Base-by-base conservation (phyloP, 1,140 invertebrate genomes). In the Nephotettix cincticeps region DNA sequence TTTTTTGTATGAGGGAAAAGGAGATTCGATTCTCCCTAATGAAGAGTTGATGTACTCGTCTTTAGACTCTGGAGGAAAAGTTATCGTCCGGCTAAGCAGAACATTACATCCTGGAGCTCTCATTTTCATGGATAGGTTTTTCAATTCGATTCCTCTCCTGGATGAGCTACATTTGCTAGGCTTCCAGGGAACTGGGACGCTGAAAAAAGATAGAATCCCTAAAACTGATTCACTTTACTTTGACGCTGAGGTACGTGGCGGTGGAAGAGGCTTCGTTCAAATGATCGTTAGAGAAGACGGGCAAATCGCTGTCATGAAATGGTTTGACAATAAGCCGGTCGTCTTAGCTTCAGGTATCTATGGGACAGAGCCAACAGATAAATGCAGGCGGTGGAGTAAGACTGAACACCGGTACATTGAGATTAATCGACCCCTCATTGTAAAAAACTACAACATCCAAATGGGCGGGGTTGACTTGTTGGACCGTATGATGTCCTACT, bases 1-100 rank as follows among this genome's bases (percentile, higher is more conserved):
- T 74, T 70, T 68, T 45, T 25, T 74, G 23, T 74, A 71, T 47
- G 30, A 73, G 45, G 72, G 72, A 1, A 73, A 73, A 73, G 56
- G 69, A 1, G 51, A 71, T n/a, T 4, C 25, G 13, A 61, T 68
- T 27, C 30, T 54, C 25, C 19, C 1, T 21, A 25, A 19, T 23
- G 17, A 17, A 19, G 29, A 23, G 27, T 40, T 27, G 43, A 40
- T 40, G 64, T 28, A 61, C 68, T 17, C 23, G 11, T 17, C 11
- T 51, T 65, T 72, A 19, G 68, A 70, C 63, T 25, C 67, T 28
- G 30, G 51, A 1, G 63, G 25, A 17, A 68, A 67, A 23, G 65
- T 58, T 9, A 51, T 51, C 23, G 58, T 73, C 30, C 28, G 47
- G 58, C 40, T 73, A 11, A 43, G 21, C 6, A 40, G 61, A 71